A percentile compares a stretch with the other conserved stretches of the same genome.
phyloP scores from a whole-genome alignment of 2,888 invertebrate species.

The Candidula unifasciata region DNA sequence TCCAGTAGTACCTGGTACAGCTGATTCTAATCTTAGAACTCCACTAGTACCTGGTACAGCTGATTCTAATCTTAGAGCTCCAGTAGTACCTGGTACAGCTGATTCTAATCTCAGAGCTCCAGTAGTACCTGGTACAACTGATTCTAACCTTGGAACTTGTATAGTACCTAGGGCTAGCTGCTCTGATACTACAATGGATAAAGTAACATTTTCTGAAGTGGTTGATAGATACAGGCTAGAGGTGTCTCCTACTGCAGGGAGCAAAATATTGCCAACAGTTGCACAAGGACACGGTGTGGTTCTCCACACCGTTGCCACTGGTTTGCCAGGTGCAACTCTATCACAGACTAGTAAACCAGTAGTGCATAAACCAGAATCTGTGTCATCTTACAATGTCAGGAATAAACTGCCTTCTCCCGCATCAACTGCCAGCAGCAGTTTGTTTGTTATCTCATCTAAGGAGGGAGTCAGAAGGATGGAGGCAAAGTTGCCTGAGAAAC shows the following conservation, averaged over 20 bases:
- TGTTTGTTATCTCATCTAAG: conserved; percentile 29
- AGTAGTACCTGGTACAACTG: not conserved
- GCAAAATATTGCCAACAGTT: not conserved
- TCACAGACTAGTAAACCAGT: not conserved
- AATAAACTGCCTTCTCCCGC: not conserved
- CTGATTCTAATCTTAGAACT: no score
- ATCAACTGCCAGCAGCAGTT: conserved; percentile 25
- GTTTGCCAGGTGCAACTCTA: not conserved
- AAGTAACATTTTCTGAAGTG: not conserved
- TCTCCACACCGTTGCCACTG: not conserved
- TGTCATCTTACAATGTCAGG: no score
- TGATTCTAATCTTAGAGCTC: no score
- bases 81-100: not conserved
- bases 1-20: no score
- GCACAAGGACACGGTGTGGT: not conserved
- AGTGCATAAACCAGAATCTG: not conserved
- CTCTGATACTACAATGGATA: not conserved
- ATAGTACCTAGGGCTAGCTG: not conserved
- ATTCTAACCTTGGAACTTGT: not conserved
- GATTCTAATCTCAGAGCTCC: not conserved
- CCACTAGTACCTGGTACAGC: no score
- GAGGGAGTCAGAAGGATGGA: conserved; percentile 22
- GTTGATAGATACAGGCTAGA: not conserved
- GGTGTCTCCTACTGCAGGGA: not conserved
- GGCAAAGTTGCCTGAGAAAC: not conserved